Conservation (phyloP, 1,140 invertebrate species). For the Alviniconcha marisindica region DNA sequence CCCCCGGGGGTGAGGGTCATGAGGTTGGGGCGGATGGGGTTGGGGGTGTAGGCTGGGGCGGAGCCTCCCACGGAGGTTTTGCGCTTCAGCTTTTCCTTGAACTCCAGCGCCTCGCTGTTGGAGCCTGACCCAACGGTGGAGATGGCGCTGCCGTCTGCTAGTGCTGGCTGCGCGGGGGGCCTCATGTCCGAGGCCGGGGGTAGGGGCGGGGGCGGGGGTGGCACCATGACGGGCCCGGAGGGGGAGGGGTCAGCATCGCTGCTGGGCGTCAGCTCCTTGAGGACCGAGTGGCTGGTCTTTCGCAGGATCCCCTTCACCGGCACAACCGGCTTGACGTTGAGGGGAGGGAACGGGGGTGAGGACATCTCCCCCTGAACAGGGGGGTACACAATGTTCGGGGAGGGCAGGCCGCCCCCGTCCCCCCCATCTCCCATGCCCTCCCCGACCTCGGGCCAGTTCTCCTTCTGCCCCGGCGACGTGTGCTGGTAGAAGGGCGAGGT, state of each 20-base stretch:
- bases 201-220: constrained; percentile 41
- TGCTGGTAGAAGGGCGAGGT: constrained; percentile 39
- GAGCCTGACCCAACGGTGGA: background rate
- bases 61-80: constrained; percentile 52
- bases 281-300: constrained; percentile 44
- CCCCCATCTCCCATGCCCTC: background rate
- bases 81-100: constrained; percentile 63
- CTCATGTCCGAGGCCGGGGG: constrained; percentile 3
- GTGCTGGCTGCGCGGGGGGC: background rate
- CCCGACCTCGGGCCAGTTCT: constrained; percentile 46
- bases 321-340: background rate
- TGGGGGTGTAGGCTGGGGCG: constrained; percentile 44
- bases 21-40: constrained; percentile 52
- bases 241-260: constrained; percentile 28
- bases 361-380: constrained; percentile 26
- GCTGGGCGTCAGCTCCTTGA: constrained; percentile 52
- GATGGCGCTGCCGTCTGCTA: background rate
- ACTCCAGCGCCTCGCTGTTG: constrained; percentile 56
- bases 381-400: constrained; percentile 31
- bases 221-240: constrained; percentile 39
- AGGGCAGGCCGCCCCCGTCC: background rate
- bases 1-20: constrained; percentile 48
- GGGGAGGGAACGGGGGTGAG: constrained; percentile 27
- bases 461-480: constrained; percentile 46
- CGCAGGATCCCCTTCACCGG: background rate